Percentiles rank a stretch among this genome's conserved stretches.
Conservation (phyloP, 2,888 invertebrate species). For the Pyrocoelia pectoralis region DNA sequence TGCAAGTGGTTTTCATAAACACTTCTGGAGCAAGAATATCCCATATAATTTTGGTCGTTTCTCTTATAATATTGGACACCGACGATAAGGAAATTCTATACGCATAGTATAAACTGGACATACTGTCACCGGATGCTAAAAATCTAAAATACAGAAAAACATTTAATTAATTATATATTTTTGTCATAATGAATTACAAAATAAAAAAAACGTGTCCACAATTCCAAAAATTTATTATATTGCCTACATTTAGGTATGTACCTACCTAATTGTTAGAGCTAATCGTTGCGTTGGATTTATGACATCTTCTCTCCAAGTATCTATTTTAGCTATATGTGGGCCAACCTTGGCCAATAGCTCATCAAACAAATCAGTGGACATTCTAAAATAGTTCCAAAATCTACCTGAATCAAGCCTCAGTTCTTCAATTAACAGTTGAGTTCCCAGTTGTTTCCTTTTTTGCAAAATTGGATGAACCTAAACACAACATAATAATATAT, state of each 20-base stretch:
- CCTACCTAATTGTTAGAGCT: background rate
- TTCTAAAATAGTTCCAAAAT: background rate
- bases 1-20: background rate
- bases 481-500: no score
- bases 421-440: background rate
- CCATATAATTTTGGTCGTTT: constrained; percentile 3
- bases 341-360: background rate
- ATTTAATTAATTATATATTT: background rate
- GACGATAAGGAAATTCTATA: constrained; percentile 3
- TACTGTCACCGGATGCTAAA: constrained; percentile 10
- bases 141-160: constrained; percentile 4
- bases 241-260: background rate
- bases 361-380: no score
- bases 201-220: no score
- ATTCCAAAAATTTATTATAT: background rate
- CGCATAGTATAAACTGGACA: constrained; percentile 7
- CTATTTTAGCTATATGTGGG: background rate
- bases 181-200: no score
- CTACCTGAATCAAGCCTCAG: background rate
- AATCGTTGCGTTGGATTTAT: background rate
- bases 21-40: background rate
- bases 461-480: background rate
- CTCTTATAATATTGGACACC: constrained; percentile 4
- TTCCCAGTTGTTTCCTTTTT: background rate
- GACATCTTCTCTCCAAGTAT: background rate